A percentile compares a stretch with the other conserved stretches of the same genome.
Conservation (phyloP, 2,797 vertebrate genomes). For the Pitangus sulphuratus region DNA sequence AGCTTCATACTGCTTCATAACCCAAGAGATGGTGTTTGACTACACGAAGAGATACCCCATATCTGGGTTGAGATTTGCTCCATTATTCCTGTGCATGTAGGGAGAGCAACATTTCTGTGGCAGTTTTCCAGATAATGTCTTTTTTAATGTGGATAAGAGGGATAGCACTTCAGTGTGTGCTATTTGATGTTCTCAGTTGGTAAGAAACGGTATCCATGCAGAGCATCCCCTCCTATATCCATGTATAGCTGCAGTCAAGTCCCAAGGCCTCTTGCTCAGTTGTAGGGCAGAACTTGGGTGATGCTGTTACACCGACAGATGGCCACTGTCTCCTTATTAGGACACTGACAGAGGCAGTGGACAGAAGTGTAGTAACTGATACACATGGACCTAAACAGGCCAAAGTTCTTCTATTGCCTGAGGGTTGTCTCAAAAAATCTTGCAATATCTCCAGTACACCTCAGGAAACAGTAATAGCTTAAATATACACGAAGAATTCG, state of each 20-base stretch:
- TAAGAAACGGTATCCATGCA: background rate
- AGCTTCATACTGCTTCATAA: background rate
- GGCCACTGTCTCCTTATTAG: background rate
- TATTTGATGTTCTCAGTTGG: background rate
- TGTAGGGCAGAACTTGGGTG: background rate
- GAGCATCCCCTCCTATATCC: background rate
- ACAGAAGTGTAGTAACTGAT: background rate
- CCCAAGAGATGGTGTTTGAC: background rate
- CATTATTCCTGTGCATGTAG: background rate
- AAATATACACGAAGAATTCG: background rate
- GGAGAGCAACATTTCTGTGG: background rate
- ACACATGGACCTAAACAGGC: background rate
- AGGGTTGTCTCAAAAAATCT: background rate
- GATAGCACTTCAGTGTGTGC: accelerated
- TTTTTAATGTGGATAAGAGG: background rate
- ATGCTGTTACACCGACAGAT: background rate
- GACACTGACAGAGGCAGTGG: background rate
- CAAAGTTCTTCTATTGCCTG: background rate
- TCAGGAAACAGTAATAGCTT: background rate
- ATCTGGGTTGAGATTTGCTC: background rate
- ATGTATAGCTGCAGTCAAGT: background rate
- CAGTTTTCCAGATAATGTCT: background rate
- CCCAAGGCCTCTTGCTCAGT: accelerated
- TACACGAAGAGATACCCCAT: background rate
- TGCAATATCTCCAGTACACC: background rate